Conservation (phyloP, 2,888 invertebrate species). For the Nymphalis polychloros region DNA sequence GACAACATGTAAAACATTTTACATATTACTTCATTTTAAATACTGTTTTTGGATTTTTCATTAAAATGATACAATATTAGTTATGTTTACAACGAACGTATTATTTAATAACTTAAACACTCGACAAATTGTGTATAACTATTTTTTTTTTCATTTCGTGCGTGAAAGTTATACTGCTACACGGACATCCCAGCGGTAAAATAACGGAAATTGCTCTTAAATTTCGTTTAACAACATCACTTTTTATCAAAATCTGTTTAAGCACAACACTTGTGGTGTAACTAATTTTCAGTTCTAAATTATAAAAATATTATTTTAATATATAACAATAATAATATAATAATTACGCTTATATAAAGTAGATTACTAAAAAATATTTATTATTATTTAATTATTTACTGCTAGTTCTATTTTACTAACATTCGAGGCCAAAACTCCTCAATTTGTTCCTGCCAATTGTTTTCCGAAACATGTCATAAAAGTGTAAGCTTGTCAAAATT, state of each 20-base stretch:
- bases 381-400: too few species aligned
- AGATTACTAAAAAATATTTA: too few species aligned
- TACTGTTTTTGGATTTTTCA: too few species aligned
- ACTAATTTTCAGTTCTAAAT: too few species aligned
- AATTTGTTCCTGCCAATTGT: background rate
- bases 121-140: slow-evolving; percentile 7
- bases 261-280: too few species aligned
- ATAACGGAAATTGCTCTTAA: slow-evolving; percentile 41
- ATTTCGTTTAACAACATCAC: slow-evolving; percentile 33
- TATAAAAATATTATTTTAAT: too few species aligned
- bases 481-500: background rate
- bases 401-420: too few species aligned
- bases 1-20: too few species aligned
- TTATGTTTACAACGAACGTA: background rate
- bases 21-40: too few species aligned
- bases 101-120: background rate
- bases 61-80: slow-evolving; percentile 1
- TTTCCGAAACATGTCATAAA: slow-evolving; percentile 2
- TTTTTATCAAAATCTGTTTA: background rate
- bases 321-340: too few species aligned
- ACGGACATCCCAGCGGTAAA: slow-evolving; percentile 31
- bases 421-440: background rate
- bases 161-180: slow-evolving; percentile 31
- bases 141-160: slow-evolving; percentile 23
- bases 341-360: too few species aligned